Evolutionary conservation across 2,888 invertebrate species (phyloP), one percentile per base, ranked within the genome.

Genomic region (Caenorhabditis sp.): DNA sequence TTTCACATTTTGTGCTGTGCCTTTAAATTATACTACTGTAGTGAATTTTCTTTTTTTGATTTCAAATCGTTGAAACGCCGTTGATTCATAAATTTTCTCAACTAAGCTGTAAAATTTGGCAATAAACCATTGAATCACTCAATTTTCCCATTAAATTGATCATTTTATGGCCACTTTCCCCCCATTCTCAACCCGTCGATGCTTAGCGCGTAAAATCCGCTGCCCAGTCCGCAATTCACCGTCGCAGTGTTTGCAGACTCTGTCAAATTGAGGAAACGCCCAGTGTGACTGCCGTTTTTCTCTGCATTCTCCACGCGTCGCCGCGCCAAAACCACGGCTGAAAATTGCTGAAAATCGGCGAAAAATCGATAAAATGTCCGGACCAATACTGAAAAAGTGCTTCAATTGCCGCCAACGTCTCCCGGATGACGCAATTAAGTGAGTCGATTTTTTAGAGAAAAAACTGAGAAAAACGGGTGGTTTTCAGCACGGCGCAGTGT

Each of bases 401-500:
- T 69, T 79, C 61, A 82, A 85, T 51, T 87, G 87, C 37, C 87
- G 84, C 0, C 50, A 68, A 5, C 65, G 53, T 1, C 69, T 87
- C 9, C 69, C 74, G 1, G 80, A 78, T 2, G 72, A 76, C 18
- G 24, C 20, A n/a, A 24, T 26, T 2, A 74, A 67, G 78, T 78
- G 44, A 44, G 64, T 53, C 9, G 4, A 6, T 32, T 32, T 32
- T 32, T 32, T 32, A 9, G 9, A 32, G 9, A 32, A 32, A 32
- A 32, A 32, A 9, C n/a, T n/a, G n/a, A n/a, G n/a, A n/a, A n/a
- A n/a, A n/a, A n/a, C n/a, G n/a, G n/a, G n/a, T n/a, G n/a, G n/a
- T 76, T 77, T 69, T 76, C 71, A 81, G 81, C 32, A 22, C n/a
- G 15, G n/a, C 70, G 1, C 81, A 88, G 47, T 90, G 90, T 56